These are phyloP conservation scores for Hormaphis cornu DNA, from an alignment of 1,140 invertebrate genomes.

Conservation along the genomic window DNA sequence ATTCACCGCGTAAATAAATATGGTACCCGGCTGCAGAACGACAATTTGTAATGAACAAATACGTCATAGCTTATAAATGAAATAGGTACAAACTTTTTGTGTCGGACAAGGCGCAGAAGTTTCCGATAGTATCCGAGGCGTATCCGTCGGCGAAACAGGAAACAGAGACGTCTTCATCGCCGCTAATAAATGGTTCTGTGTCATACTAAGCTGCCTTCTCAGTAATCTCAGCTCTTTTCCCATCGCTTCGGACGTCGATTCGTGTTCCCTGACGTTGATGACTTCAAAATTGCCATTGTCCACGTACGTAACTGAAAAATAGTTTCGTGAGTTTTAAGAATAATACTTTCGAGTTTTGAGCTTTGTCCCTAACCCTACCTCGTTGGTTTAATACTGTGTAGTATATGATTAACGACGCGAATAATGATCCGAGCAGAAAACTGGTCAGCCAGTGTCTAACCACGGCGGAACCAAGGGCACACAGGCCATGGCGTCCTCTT, in stretches of 20 bases:
- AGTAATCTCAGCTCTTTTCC: slow-evolving; percentile 49
- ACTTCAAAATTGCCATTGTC: not conserved
- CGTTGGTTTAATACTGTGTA: slow-evolving; percentile 37
- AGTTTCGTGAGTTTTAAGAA: not conserved
- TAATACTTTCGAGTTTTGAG: no score
- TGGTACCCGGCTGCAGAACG: not conserved
- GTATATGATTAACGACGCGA: slow-evolving; percentile 38
- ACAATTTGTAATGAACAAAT: not conserved
- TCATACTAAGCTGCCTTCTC: slow-evolving; percentile 46
- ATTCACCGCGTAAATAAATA: not conserved
- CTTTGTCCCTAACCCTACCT: slow-evolving; percentile 36
- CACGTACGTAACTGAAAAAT: not conserved
- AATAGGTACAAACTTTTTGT: not conserved
- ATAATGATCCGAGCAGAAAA: slow-evolving; percentile 38
- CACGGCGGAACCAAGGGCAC: slow-evolving; percentile 33
- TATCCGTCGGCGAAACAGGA: slow-evolving; percentile 9
- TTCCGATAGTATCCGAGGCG: not conserved
- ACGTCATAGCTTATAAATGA: not conserved
- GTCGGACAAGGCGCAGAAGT: not conserved
- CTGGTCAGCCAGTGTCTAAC: slow-evolving; percentile 41
- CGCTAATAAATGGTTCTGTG: slow-evolving; percentile 46
- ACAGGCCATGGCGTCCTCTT: slow-evolving; percentile 38
- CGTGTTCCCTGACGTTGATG: not conserved
- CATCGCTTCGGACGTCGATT: slow-evolving; percentile 41
- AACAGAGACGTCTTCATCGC: slow-evolving; percentile 39